Percentiles rank a stretch among this genome's conserved stretches.
Conservation (phyloP, 2,888 invertebrate species). For the Allacma fusca region DNA sequence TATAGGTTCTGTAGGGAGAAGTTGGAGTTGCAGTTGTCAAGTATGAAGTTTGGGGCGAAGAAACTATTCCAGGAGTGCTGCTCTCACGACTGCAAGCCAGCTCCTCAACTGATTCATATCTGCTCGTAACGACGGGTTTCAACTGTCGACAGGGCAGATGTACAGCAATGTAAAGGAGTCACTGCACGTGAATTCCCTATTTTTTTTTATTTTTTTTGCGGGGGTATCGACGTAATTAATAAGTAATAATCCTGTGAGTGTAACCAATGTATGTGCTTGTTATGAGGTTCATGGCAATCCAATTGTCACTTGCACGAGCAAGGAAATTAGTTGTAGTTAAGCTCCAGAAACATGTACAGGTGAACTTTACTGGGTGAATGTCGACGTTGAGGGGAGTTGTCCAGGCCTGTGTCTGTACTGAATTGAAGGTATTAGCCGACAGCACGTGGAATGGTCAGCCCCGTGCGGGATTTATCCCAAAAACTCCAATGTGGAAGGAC, state of each 20-base stretch:
- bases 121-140: neutral
- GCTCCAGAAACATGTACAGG: neutral
- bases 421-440: too few relatives aligned
- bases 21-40: neutral
- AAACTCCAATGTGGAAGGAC: neutral
- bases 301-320: slow-evolving; percentile 21
- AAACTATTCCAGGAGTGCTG: slow-evolving; percentile 6
- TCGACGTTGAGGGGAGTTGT: too few relatives aligned
- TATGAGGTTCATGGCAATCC: slow-evolving; percentile 27
- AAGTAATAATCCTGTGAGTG: slow-evolving; percentile 10
- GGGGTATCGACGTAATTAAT: neutral
- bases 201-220: neutral
- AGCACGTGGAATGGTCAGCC: neutral
- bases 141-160: neutral
- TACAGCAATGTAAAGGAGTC: neutral
- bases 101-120: slow-evolving; percentile 8
- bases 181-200: neutral
- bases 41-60: neutral
- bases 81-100: neutral
- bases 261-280: neutral
- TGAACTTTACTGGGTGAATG: neutral
- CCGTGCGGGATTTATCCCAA: neutral
- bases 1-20: neutral
- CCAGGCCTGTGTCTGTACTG: too few relatives aligned
- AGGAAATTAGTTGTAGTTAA: neutral